These are phyloP conservation scores for Gymnosoma rotundatum DNA, from an alignment of 2,888 invertebrate genomes.

Conservation along the genomic window DNA sequence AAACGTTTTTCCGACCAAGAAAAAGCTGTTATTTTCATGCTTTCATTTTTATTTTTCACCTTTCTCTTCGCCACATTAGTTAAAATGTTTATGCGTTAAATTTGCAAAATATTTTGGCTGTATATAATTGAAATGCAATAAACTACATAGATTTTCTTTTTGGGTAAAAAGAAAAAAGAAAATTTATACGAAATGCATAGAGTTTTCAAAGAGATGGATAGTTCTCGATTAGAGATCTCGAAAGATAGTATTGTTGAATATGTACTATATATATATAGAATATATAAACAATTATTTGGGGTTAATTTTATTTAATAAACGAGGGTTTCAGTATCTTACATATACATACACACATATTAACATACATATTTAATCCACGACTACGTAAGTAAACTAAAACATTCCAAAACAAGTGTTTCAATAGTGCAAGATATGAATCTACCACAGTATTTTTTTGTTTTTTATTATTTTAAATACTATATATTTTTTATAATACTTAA, in stretches of 20 bases:
- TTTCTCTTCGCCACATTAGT: conserved; percentile 80
- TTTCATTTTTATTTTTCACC: conserved; percentile 81
- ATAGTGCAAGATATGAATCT: conserved; percentile 40
- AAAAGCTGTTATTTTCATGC: conserved; percentile 80
- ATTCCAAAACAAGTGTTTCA: conserved; percentile 63
- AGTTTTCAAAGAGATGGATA: conserved; percentile 48
- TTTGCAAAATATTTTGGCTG: conserved; percentile 35
- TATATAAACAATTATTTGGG: conserved; percentile 43
- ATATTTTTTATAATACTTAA: conserved; percentile 31
- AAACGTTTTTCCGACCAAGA: conserved; percentile 81
- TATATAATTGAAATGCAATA: conserved; percentile 46
- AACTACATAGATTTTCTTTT: conserved; percentile 47
- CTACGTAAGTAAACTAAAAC: conserved; percentile 59
- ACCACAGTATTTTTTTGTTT: conserved; percentile 59
- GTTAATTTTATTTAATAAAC: conserved; percentile 49
- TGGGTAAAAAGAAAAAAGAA: conserved; percentile 39
- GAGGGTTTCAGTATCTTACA: conserved; percentile 67
- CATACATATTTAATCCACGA: conserved; percentile 42
- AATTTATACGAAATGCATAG: conserved; percentile 33
- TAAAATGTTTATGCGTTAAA: conserved; percentile 79
- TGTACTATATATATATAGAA: conserved; percentile 9
- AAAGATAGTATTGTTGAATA: conserved; percentile 12
- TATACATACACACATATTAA: conserved; percentile 25
- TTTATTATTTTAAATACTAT: conserved; percentile 31
- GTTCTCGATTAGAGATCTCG: conserved; percentile 41